phyloP scores from a whole-genome alignment of 92 coral and sea anemone species.

The Montipora capitata region DNA sequence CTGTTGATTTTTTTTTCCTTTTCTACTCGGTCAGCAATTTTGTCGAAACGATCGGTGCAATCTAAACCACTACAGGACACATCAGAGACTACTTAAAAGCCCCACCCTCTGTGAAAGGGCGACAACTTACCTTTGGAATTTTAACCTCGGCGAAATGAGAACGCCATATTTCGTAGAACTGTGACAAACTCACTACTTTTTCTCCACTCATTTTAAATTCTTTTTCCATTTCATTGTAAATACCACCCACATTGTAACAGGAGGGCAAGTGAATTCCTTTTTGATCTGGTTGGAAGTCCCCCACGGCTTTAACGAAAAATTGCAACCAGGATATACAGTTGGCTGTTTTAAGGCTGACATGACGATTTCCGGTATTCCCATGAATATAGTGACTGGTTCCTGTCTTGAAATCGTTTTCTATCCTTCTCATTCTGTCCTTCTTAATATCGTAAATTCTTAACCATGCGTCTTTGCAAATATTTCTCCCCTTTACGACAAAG shows the following conservation, averaged over 20 bases:
- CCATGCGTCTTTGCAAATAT: constrained; percentile 12
- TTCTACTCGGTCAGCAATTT: no score
- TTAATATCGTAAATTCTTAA: background rate
- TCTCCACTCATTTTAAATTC: constrained; percentile 11
- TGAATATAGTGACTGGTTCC: constrained; percentile 16
- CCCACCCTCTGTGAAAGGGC: no score
- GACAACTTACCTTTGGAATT: constrained; percentile 22
- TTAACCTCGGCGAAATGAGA: constrained; percentile 24
- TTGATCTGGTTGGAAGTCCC: constrained; percentile 56
- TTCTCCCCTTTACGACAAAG: background rate
- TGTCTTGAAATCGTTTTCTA: constrained; percentile 24
- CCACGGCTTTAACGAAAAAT: constrained; percentile 33
- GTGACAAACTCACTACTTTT: constrained; percentile 22
- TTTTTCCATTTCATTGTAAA: constrained; percentile 36
- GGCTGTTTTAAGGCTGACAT: constrained; percentile 15
- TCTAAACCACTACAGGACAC: background rate
- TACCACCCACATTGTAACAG: constrained; percentile 12
- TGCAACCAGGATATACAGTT: constrained; percentile 46
- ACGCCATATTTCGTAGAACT: constrained; percentile 29
- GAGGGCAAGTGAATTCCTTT: constrained; percentile 50
- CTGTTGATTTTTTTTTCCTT: no score
- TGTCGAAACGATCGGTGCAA: background rate
- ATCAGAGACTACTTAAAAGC: no score
- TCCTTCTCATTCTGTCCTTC: constrained; percentile 44
- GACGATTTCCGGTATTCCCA: constrained; percentile 35